Evolutionary conservation across 2,113 vertebrate genomes (phyloP), one percentile per base, ranked within the genome.

Genomic region (Apteryx owenii): DNA sequence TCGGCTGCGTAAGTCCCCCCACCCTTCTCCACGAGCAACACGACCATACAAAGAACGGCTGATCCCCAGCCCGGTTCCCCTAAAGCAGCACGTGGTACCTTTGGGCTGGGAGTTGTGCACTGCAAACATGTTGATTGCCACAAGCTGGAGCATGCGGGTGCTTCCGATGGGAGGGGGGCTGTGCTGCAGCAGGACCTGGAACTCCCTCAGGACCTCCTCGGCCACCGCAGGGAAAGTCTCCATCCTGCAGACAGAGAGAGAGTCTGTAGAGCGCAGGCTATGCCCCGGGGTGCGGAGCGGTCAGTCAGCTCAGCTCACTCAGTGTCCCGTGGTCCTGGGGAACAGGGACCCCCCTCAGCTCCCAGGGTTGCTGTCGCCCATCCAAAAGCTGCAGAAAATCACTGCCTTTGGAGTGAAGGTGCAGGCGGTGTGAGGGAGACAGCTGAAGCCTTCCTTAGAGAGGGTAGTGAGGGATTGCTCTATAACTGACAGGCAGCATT

Each of bases 41-140:
- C 3, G 0, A 51, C 64, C 69, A 8, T 5, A 38, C 51, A 9
- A 28, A 60, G 75, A 73, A 14, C 2, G 10, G 48, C 44, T 16
- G 53, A 78, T 65, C 71, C 81, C 87, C 87, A 73, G 46, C 78
- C 80, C 61, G 0, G 36, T 40, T 91, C 85, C 89, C 94, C 75
- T 53, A 18, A n/a, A 68, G 76, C 90, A 77, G 71, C 44, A 56
- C 20, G 8, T 77, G 95, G 96, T 98, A 99, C 99, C 99, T 99
- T 99, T 98, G 95, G 98, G 97, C 97, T 99, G 99, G 14, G 98
- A 98, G 91, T 99, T 99, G 98, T 99, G 98, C 64, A 99, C 99
- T 50, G 99, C 99, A 94, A 99, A 99, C 99, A 99, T 99, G 98
- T 99, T 99, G 98, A 99, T 99, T 60, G 99, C 99, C 98, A 99